Evolutionary conservation across 2,113 vertebrate genomes (phyloP), one percentile per base, ranked within the genome.

Genomic region (Sander vitreus): DNA sequence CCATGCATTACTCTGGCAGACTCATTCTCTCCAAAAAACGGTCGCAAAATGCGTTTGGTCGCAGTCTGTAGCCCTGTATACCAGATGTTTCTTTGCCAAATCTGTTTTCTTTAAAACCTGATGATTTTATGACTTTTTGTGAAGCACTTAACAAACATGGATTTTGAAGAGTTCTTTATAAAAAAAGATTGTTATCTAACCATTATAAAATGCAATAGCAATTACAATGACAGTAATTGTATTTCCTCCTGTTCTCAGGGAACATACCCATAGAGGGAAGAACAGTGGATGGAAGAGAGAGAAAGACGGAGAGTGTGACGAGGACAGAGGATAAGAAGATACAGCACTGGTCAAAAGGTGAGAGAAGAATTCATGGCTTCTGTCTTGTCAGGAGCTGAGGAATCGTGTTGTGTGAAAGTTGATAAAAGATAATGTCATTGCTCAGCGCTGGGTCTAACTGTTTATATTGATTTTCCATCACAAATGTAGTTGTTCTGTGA

Each of bases 281-380:
- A 96, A 95, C 95, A 96, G 97, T 98, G 97, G 96, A 99, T 97
- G 97, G 97, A 97, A 97, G 97, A 98, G 95, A 96, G 95, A 95
- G 91, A 93, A 66, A 96, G 96, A 96, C 96, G 94, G 94, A 96
- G 95, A 94, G 96, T 96, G 94, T 96, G 95, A 96, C 96, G 93
- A 96, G 96, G 96, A 97, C 96, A 95, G 96, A 96, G 93, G 94
- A 96, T 91, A 97, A 96, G 90, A 96, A 95, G 91, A 96, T 95
- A 96, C 94, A 95, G 95, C 95, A 95, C 96, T 97, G 96, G 96
- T 96, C 95, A 96, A 93, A 97, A 98, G 97, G 97, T 98, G 89
- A 92, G 89, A 92, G 89, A 53, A 43, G 11, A 33, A 2, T 39
- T 60, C 14, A 50, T 21, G 54, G 23, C 57, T 12, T 80, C 14